Conservation (phyloP, 2,113 vertebrate genomes). For the Tenebrosternarchus preto region DNA sequence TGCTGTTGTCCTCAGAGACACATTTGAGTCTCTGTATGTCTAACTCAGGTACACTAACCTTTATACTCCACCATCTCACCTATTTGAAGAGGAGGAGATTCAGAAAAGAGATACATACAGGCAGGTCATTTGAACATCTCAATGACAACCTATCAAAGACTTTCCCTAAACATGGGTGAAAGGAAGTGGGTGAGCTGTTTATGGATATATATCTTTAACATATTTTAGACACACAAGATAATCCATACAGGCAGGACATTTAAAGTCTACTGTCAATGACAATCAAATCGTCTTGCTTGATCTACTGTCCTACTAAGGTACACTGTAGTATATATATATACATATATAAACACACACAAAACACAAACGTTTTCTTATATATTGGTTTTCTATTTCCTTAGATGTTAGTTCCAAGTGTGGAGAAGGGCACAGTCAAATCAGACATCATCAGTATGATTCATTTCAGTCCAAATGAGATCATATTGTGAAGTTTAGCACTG, state of each 20-base stretch:
- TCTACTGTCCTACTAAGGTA: too few species aligned
- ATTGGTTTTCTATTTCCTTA: too few species aligned
- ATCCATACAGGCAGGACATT: slow-evolving; percentile 47
- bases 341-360: not conserved
- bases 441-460: too few species aligned
- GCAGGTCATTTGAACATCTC: slow-evolving; percentile 43
- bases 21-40: slow-evolving; percentile 63
- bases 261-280: slow-evolving; percentile 30
- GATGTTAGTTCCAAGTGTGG: too few species aligned
- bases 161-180: slow-evolving; percentile 15
- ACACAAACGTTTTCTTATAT: too few species aligned
- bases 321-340: slow-evolving; percentile 1
- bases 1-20: slow-evolving; percentile 60
- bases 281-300: not conserved
- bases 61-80: slow-evolving; percentile 69
- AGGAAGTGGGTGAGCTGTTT: slow-evolving; percentile 29
- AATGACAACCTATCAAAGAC: slow-evolving; percentile 37
- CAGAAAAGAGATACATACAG: slow-evolving; percentile 9
- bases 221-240: slow-evolving; percentile 38
- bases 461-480: too few species aligned
- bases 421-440: too few species aligned
- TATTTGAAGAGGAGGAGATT: slow-evolving; percentile 57
- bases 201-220: slow-evolving; percentile 21
- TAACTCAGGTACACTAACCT: slow-evolving; percentile 52
- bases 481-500: too few species aligned